These are phyloP conservation scores for Trachelus stipa DNA, from an alignment of 2,888 invertebrate species.

Conservation along the genomic window DNA sequence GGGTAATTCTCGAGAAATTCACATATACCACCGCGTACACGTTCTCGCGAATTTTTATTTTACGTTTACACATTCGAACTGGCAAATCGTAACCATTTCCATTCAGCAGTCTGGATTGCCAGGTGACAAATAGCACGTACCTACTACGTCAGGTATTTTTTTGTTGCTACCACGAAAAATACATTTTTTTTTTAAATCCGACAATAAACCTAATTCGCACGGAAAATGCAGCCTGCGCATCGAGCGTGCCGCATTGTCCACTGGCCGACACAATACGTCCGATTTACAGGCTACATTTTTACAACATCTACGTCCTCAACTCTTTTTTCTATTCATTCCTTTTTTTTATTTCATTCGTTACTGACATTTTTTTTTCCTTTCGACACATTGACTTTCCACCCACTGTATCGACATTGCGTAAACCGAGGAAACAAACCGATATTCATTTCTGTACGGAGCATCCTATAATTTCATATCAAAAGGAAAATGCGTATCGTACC, in stretches of 20 bases:
- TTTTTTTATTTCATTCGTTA: not conserved
- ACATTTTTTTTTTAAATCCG: conserved; percentile 26
- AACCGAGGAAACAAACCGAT: not conserved
- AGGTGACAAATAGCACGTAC: not conserved
- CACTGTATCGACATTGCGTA: not conserved
- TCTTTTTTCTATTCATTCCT: conserved; percentile 42
- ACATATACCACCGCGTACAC: not conserved
- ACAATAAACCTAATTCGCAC: conserved; percentile 34
- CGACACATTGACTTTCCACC: not conserved
- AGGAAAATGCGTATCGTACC: not conserved
- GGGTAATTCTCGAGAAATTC: not conserved
- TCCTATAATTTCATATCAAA: not conserved
- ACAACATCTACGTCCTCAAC: conserved; percentile 48
- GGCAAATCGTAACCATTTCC: not conserved
- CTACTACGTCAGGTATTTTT: not conserved
- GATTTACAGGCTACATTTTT: conserved; percentile 63
- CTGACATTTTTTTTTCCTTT: not conserved
- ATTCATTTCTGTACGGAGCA: not conserved
- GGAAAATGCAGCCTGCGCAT: conserved; percentile 32
- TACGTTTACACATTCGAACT: not conserved
- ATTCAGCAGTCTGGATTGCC: not conserved
- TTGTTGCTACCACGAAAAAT: conserved; percentile 18
- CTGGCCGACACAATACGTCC: conserved; percentile 59
- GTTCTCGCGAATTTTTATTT: not conserved
- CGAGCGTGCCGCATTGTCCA: conserved; percentile 53